phyloP scores from a whole-genome alignment of 2,888 invertebrate genomes.

The Heliconius ethilla region DNA sequence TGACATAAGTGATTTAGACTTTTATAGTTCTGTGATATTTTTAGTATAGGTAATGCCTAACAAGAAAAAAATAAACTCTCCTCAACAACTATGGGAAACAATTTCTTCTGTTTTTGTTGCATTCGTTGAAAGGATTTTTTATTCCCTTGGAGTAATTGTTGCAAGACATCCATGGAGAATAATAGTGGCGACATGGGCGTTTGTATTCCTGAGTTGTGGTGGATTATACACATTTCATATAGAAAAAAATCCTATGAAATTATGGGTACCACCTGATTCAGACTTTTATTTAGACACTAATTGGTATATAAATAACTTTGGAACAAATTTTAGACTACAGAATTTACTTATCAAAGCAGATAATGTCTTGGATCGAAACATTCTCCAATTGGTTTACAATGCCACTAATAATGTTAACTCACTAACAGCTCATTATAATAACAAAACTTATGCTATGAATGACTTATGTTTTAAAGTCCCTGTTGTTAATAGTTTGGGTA shows the following conservation, averaged over 20 bases:
- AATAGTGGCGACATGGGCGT: constrained; percentile 78
- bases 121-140: constrained; percentile 73
- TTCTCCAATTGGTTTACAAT: constrained; percentile 78
- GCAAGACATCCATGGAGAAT: constrained; percentile 84
- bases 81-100: constrained; percentile 73
- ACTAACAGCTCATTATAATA: constrained; percentile 58
- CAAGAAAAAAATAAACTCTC: constrained; percentile 60
- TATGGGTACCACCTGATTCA: constrained; percentile 89
- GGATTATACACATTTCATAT: constrained; percentile 85
- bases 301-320: constrained; percentile 86
- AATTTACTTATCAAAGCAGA: constrained; percentile 84
- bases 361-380: constrained; percentile 84
- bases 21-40: constrained; percentile 15
- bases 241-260: constrained; percentile 88
- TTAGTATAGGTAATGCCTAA: constrained; percentile 57
- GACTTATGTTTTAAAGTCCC: constrained; percentile 77
- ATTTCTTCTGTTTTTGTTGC: constrained; percentile 70
- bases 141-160: constrained; percentile 83
- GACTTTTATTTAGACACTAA: constrained; percentile 86
- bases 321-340: constrained; percentile 84
- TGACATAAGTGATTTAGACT: constrained; percentile 20
- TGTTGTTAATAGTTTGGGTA: constrained; percentile 65
- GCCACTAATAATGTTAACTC: constrained; percentile 77
- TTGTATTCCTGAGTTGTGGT: constrained; percentile 81
- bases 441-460: constrained; percentile 56